Percentiles rank a stretch among this genome's conserved stretches.
Conservation (phyloP, 2,888 invertebrate genomes). For the Drosophila vallismaia region DNA sequence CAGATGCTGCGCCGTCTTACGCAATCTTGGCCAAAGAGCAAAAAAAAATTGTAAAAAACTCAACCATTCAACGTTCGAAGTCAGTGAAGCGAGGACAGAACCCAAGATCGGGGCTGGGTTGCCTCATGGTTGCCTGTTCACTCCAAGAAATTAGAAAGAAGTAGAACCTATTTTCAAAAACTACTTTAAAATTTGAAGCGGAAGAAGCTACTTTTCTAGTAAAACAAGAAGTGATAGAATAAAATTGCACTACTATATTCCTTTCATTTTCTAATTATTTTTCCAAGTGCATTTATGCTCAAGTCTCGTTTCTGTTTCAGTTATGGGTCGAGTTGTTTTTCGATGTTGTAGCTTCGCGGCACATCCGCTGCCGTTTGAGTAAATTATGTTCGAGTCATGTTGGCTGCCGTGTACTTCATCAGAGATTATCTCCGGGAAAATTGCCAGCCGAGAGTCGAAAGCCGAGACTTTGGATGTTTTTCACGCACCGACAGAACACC, state of each 20-base stretch:
- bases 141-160: slow-evolving; percentile 8
- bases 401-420: slow-evolving; percentile 40
- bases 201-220: not conserved
- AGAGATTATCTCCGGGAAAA: slow-evolving; percentile 49
- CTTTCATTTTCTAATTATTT: slow-evolving; percentile 11
- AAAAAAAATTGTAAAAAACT: slow-evolving; percentile 29
- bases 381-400: slow-evolving; percentile 79
- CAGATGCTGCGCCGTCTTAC: slow-evolving; percentile 24
- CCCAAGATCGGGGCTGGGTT: slow-evolving; percentile 67
- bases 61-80: slow-evolving; percentile 29
- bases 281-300: slow-evolving; percentile 20
- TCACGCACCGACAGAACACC: slow-evolving; percentile 23
- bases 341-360: slow-evolving; percentile 39
- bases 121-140: slow-evolving; percentile 41
- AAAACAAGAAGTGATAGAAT: not conserved
- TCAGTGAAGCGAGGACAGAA: slow-evolving; percentile 72
- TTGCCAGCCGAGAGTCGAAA: slow-evolving; percentile 19
- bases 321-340: slow-evolving; percentile 25
- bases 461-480: slow-evolving; percentile 26
- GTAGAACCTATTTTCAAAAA: not conserved
- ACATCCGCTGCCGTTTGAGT: slow-evolving; percentile 70
- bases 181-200: not conserved
- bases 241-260: not conserved
- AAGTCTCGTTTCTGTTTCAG: slow-evolving; percentile 26
- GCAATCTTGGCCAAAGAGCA: slow-evolving; percentile 34